Evolutionary conservation across 2,797 vertebrate genomes (phyloP).

Genomic region (Rhyacichthys aspro): DNA sequence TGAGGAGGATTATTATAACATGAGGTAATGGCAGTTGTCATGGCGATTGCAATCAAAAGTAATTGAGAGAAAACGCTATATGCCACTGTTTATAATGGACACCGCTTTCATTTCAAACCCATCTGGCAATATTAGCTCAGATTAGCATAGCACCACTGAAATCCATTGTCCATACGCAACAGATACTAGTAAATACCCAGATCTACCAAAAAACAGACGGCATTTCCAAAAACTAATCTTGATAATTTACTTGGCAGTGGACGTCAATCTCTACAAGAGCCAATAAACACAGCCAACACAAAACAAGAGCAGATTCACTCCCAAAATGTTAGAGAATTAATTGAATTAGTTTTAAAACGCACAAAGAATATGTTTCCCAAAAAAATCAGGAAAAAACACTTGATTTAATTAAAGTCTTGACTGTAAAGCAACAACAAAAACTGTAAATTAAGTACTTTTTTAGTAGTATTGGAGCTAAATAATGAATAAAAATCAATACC

Average conservation of each 20-base stretch:
- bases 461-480: too few species aligned
- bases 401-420: too few species aligned
- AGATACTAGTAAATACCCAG: neutral
- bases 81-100: neutral
- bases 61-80: neutral
- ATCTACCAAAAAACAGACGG: neutral
- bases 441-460: too few species aligned
- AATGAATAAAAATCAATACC: too few species aligned
- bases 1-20: too few species aligned
- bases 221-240: neutral
- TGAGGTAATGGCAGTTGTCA: neutral
- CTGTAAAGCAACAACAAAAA: too few species aligned
- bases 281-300: neutral
- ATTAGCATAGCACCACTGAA: neutral
- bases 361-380: neutral
- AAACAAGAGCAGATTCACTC: neutral
- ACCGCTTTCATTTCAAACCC: neutral
- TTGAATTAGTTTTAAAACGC: neutral
- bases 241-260: neutral
- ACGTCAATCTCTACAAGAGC: conserved; percentile 1
- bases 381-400: too few species aligned
- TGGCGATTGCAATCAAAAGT: neutral
- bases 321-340: conserved; percentile 2
- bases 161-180: neutral
- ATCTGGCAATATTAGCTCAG: too few species aligned